phyloP scores from a whole-genome alignment of 2,888 invertebrate species.

The Acleris cristana region DNA sequence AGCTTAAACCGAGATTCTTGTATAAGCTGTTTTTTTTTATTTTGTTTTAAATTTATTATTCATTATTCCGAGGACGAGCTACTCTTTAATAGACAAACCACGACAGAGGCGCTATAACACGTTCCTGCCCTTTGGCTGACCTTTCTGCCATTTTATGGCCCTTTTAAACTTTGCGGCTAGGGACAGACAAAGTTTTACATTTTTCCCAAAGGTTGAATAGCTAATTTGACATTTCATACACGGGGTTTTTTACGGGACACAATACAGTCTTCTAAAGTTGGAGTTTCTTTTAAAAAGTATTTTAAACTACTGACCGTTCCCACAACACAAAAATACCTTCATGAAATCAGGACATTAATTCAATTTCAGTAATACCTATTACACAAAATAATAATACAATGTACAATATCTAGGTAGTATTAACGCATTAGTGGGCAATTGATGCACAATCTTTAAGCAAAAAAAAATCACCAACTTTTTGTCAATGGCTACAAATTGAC shows the following conservation, averaged over 20 bases:
- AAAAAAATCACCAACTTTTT: constrained; percentile 10
- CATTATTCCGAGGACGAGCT: constrained; percentile 15
- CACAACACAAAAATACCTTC: too few relatives aligned
- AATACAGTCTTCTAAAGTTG: too few relatives aligned
- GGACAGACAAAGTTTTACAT: constrained; percentile 15
- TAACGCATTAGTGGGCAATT: constrained; percentile 7
- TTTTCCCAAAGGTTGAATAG: constrained; percentile 22
- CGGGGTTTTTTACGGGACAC: constrained; percentile 2
- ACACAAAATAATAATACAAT: not conserved
- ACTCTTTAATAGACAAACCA: constrained; percentile 45
- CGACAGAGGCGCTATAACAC: constrained; percentile 21
- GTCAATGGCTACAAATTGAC: constrained; percentile 35
- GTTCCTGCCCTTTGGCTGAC: constrained; percentile 34
- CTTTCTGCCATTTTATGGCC: constrained; percentile 40
- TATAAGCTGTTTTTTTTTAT: too few relatives aligned
- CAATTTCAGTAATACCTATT: too few relatives aligned
- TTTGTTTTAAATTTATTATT: not conserved
- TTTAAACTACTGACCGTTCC: too few relatives aligned
- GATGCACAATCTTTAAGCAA: constrained; percentile 3
- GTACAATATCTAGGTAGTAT: constrained; percentile 7
- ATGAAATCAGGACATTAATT: too few relatives aligned
- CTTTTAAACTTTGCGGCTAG: constrained; percentile 38
- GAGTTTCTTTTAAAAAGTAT: too few relatives aligned
- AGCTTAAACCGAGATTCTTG: too few relatives aligned
- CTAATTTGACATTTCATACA: constrained; percentile 12